Percentiles rank a stretch among this genome's conserved stretches.
Conservation (phyloP, 2,113 vertebrate genomes). For the Leucosticte australis region DNA sequence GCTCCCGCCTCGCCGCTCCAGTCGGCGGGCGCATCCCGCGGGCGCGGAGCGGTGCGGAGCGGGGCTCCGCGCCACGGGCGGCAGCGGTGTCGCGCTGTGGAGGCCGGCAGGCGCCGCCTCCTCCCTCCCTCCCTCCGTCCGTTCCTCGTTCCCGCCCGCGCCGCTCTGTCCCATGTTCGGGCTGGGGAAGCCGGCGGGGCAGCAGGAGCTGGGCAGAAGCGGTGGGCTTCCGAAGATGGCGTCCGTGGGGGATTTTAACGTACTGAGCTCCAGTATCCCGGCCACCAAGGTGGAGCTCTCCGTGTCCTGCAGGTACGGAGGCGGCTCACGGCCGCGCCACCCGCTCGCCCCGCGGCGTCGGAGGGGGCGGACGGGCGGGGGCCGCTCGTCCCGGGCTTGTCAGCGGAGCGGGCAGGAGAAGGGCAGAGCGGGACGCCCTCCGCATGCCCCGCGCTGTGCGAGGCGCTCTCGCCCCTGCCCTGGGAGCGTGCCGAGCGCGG, state of each 20-base stretch:
- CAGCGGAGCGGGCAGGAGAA: neutral
- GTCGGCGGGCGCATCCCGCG: neutral
- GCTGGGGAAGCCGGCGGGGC: constrained; percentile 51
- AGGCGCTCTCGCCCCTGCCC: neutral
- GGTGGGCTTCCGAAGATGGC: constrained; percentile 82
- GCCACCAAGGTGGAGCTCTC: constrained; percentile 96
- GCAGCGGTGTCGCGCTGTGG: neutral
- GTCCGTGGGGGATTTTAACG: constrained; percentile 87
- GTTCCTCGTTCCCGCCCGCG: neutral
- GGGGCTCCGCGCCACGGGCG: neutral
- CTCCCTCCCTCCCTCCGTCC: too few species aligned
- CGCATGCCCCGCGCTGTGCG: neutral
- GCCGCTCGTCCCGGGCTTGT: neutral
- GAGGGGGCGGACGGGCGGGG: neutral
- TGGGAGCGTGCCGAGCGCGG: neutral
- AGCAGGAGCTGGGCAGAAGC: constrained; percentile 61
- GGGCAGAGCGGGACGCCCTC: neutral
- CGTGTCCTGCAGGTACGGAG: constrained; percentile 91
- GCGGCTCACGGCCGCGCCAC: neutral
- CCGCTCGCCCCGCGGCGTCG: neutral
- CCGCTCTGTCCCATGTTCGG: constrained; percentile 50
- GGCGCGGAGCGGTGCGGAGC: neutral
- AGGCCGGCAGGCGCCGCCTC: neutral
- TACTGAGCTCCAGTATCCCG: constrained; percentile 88
- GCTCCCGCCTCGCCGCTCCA: neutral